These are phyloP conservation scores for Rhinogobius similis DNA, from an alignment of 2,113 vertebrate species.

Conservation along the genomic window DNA sequence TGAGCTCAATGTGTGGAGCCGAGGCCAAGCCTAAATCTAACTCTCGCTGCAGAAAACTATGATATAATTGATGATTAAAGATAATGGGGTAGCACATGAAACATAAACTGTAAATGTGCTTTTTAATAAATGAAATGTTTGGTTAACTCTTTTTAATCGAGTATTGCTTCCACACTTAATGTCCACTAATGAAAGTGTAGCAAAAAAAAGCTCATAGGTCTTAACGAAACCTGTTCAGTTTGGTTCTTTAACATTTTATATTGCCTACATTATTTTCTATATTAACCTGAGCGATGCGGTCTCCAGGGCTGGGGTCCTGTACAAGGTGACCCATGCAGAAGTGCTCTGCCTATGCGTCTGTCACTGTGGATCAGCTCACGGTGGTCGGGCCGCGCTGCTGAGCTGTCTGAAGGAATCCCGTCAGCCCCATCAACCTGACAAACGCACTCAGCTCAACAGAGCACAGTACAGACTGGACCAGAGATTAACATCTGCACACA, in stretches of 20 bases:
- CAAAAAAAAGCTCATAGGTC: too few species aligned
- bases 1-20: slow-evolving; percentile 17
- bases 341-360: slow-evolving; percentile 60
- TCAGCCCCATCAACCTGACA: slow-evolving; percentile 67
- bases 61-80: neutral
- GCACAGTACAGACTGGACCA: slow-evolving; percentile 42
- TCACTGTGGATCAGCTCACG: slow-evolving; percentile 58
- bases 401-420: slow-evolving; percentile 63
- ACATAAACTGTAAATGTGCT: neutral
- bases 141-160: too few species aligned
- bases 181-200: too few species aligned
- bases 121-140: too few species aligned
- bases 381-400: slow-evolving; percentile 37
- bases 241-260: neutral
- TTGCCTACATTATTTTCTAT: neutral
- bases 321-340: slow-evolving; percentile 62
- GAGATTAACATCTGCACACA: slow-evolving; percentile 12
- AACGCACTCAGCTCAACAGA: slow-evolving; percentile 57
- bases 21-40: slow-evolving; percentile 14
- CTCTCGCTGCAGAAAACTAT: neutral
- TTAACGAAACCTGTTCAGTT: neutral
- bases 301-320: slow-evolving; percentile 26
- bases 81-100: neutral
- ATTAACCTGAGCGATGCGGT: neutral
- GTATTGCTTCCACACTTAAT: too few species aligned